Evolutionary conservation across 2,797 vertebrate species (phyloP).

Genomic region (Psittacula derbiana): DNA sequence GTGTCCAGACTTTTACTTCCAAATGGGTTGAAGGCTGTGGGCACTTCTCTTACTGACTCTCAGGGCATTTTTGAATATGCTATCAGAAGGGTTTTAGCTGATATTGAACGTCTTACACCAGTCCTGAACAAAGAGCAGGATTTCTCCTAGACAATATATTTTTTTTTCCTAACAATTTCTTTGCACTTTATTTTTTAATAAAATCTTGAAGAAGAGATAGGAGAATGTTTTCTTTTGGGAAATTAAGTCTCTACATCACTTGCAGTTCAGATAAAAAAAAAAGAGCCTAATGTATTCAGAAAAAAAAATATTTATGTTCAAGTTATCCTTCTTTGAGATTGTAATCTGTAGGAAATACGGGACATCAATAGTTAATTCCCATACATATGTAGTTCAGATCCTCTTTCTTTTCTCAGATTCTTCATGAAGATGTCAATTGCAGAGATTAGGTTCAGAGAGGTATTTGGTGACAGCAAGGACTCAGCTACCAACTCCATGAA

Average conservation of each 20-base stretch:
- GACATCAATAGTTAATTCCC: not conserved
- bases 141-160: not conserved
- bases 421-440: not conserved
- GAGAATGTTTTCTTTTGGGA: not conserved
- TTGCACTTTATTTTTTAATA: not conserved
- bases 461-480: not conserved
- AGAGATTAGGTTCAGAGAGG: not conserved
- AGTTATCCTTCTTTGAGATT: not conserved
- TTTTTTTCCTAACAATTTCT: not conserved
- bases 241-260: not conserved
- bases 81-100: not conserved
- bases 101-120: not conserved
- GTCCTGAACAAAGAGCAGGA: not conserved
- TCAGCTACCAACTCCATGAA: not conserved
- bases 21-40: not conserved
- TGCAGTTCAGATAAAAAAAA: not conserved
- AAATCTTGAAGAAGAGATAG: not conserved
- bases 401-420: not conserved
- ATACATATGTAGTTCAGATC: not conserved
- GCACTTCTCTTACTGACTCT: not conserved
- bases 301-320: not conserved
- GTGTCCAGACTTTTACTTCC: not conserved
- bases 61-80: not conserved
- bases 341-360: not conserved
- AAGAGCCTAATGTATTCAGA: not conserved